Evolutionary conservation across 1,140 invertebrate species (phyloP), one percentile per base, ranked within the genome.

Genomic region (Drosophila kurseongensis): DNA sequence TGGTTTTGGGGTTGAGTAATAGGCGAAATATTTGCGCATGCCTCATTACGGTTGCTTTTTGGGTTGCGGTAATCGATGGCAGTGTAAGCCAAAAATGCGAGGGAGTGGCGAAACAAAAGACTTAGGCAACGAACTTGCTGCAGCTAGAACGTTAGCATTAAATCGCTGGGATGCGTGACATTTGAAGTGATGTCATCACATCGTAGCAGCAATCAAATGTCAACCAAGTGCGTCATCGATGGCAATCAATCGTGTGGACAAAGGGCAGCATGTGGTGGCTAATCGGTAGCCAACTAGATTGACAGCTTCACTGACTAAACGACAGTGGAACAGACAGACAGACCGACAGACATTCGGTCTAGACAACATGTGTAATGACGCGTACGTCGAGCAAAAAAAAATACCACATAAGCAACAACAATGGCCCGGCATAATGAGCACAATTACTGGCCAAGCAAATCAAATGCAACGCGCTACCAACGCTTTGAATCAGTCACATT

Each of bases 11-110:
- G 58, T 86, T 86, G 75, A 77, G 76, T 89, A 86, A 86, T 88
- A 86, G 67, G 67, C 84, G 84, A 89, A 86, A 86, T 86, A 89
- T 86, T 86, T 86, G 83, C 84, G 83, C 83, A 88, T 83, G 83
- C 62, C 83, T 86, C 83, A 86, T 86, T 86, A 86, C 79, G 78
- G 79, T 61, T 88, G 79, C 65, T 67, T 84, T 80, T 71, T 71
- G 59, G 65, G 78, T 86, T 89, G 83, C 71, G 62, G 83, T 86
- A 89, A 86, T 86, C 84, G 74, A 68, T 59, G 80, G 65, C 80
- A 62, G 75, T 85, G 77, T 76, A 79, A 58, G 76, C 72, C 72
- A 82, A 79, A 79, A 82, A 86, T 88, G 77, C 72, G 56, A 62
- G 84, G 83, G 63, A 52, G 59, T 86, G 84, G 57, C 75, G 84